These are phyloP conservation scores for Lophura nycthemera DNA, from an alignment of 2,113 vertebrate species.

Conservation along the genomic window DNA sequence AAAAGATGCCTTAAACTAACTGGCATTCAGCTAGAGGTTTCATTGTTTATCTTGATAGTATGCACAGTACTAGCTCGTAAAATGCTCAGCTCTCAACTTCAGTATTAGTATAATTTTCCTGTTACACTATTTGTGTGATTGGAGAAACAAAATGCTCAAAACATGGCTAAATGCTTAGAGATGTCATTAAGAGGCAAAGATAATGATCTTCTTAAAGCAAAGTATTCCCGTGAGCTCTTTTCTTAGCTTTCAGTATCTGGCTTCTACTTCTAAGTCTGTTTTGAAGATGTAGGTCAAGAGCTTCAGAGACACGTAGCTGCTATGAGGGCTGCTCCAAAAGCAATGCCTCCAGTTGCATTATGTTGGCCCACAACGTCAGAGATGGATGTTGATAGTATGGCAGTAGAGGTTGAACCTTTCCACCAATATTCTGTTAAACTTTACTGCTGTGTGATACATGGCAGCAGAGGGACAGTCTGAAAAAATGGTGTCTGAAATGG, in stretches of 20 bases:
- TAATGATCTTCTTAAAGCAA: background rate
- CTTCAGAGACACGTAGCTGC: background rate
- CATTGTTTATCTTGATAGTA: background rate
- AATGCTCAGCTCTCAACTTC: background rate
- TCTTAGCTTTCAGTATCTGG: background rate
- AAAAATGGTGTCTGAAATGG: no score
- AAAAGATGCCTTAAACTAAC: background rate
- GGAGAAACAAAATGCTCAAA: background rate
- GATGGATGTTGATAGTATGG: no score
- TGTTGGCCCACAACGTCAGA: no score
- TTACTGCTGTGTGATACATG: no score
- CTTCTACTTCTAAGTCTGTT: background rate
- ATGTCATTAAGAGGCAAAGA: background rate
- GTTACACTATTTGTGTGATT: background rate
- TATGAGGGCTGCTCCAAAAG: no score
- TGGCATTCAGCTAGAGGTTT: background rate
- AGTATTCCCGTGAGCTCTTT: background rate
- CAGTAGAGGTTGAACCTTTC: no score
- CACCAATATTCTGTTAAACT: no score
- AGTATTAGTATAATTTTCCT: background rate
- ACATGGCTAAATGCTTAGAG: accelerated
- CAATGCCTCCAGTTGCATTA: no score
- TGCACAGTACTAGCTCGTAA: background rate
- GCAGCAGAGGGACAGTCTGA: no score
- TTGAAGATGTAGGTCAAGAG: background rate